Percentiles rank a stretch among this genome's conserved stretches.
phyloP scores from a whole-genome alignment of 1,140 invertebrate species.

The Drosophila lacteicornis region DNA sequence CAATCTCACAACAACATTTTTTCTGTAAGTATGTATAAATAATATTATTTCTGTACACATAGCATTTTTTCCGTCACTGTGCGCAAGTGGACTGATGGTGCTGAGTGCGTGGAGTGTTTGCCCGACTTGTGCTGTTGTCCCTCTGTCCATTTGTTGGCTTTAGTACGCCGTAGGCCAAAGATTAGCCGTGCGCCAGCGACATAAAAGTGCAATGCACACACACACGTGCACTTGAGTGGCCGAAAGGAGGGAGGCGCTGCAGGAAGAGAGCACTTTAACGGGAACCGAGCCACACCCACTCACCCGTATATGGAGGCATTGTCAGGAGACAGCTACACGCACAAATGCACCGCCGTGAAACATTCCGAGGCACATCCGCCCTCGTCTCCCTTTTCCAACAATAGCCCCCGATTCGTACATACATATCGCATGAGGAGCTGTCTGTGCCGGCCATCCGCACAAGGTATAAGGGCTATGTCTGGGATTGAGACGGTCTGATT shows the following conservation, averaged over 20 bases:
- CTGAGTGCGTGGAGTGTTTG: constrained; percentile 31
- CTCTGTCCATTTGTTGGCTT: constrained; percentile 56
- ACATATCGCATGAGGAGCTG: constrained; percentile 27
- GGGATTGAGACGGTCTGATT: not conserved
- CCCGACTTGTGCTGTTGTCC: constrained; percentile 37
- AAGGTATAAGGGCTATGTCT: constrained; percentile 10
- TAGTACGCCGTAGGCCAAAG: constrained; percentile 65
- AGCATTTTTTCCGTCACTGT: constrained; percentile 6
- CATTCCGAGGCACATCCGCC: constrained; percentile 45
- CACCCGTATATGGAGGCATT: not conserved
- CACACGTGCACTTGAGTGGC: constrained; percentile 7
- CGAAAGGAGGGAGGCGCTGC: not conserved
- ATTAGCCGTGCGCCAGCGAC: constrained; percentile 68
- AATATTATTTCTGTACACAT: not conserved
- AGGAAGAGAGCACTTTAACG: constrained; percentile 32
- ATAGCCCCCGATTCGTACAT: constrained; percentile 14
- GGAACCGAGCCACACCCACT: constrained; percentile 16
- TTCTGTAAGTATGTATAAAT: too few relatives aligned
- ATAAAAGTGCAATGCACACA: constrained; percentile 71
- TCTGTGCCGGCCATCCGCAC: constrained; percentile 15
- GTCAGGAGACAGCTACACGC: constrained; percentile 36
- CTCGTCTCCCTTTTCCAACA: constrained; percentile 14
- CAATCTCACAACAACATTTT: too few relatives aligned
- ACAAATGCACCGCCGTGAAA: constrained; percentile 59
- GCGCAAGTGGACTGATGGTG: not conserved